phyloP scores from a whole-genome alignment of 2,797 vertebrate genomes.

The Enteromius unitaeniatus region DNA sequence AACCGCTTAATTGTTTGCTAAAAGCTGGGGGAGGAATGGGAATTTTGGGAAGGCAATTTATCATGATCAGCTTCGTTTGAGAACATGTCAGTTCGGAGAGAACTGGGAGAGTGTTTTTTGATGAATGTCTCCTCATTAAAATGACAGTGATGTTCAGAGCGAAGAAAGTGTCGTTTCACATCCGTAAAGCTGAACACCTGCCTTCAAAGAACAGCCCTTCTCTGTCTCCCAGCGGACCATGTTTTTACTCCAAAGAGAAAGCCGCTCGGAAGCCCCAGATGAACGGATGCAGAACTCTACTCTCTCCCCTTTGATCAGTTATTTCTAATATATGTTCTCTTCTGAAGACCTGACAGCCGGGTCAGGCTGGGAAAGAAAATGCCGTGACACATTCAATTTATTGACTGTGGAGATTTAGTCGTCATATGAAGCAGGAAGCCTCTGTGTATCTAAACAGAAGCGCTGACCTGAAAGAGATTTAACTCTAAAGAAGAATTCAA shows the following conservation, averaged over 20 bases:
- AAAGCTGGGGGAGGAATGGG: constrained; percentile 58
- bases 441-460: not conserved
- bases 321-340: constrained; percentile 35
- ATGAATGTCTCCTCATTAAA: constrained; percentile 46
- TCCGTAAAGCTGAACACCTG: constrained; percentile 35
- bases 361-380: constrained; percentile 18
- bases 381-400: constrained; percentile 11
- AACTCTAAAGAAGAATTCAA: not conserved
- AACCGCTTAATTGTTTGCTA: constrained; percentile 69
- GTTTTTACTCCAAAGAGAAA: constrained; percentile 21
- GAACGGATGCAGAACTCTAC: constrained; percentile 36
- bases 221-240: constrained; percentile 6
- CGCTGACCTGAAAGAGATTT: constrained; percentile 24
- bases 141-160: constrained; percentile 35
- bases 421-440: constrained; percentile 4
- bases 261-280: constrained; percentile 21
- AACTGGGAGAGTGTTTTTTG: not conserved
- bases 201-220: constrained; percentile 42
- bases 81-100: constrained; percentile 20
- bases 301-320: constrained; percentile 42
- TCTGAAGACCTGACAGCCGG: constrained; percentile 28
- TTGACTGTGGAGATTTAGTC: constrained; percentile 15
- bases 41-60: constrained; percentile 68
- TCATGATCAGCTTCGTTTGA: constrained; percentile 66
- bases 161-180: constrained; percentile 36